Evolutionary conservation across 2,888 invertebrate genomes (phyloP), one percentile per base, ranked within the genome.

Genomic region (Coelinius sp.): DNA sequence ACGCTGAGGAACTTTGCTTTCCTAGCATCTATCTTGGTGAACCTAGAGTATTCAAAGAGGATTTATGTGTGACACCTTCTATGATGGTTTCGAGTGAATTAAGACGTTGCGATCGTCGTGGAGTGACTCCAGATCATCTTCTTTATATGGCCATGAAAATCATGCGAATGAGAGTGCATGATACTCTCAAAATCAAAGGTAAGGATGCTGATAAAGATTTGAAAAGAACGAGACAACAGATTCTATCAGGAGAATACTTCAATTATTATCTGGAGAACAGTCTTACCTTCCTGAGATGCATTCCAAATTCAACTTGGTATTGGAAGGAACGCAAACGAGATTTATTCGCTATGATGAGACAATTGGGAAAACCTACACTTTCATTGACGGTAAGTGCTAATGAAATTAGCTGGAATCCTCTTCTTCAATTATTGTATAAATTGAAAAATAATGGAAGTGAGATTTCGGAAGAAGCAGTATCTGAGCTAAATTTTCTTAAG

Each of bases 1-100:
- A 87, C 81, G 85, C 86, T n/a, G 86, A 87, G 82, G 87, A 88
- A 64, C 66, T 88, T 17, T 86, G 85, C 2, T 88, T 88, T 78
- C 88, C 87, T 8, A 38, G 74, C 25, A 88, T 88, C 78, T 88
- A 88, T 80, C 80, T 71, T 25, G 88, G 88, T 4, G 62, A 86
- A 64, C 80, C 68, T 81, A 85, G 68, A 24, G 38, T 1, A 24
- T 88, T 85, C 76, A 68, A 77, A 64, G 76, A 68, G 71, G 79
- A 76, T 24, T 73, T 86, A 77, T 69, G 70, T 72, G 83, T 83
- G 1, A 86, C 86, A 77, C 84, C 84, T 22, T 17, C 17, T 46
- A 46, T 46, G 44, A 46, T 46, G n/a, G 17, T 17, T 3, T 46
- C 44, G 1, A 46, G 44, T 7, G 44, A 46, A 7, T n/a, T 46